These are phyloP conservation scores for Platycheirus rosarum DNA, from an alignment of 2,888 invertebrate genomes.

Conservation along the genomic window DNA sequence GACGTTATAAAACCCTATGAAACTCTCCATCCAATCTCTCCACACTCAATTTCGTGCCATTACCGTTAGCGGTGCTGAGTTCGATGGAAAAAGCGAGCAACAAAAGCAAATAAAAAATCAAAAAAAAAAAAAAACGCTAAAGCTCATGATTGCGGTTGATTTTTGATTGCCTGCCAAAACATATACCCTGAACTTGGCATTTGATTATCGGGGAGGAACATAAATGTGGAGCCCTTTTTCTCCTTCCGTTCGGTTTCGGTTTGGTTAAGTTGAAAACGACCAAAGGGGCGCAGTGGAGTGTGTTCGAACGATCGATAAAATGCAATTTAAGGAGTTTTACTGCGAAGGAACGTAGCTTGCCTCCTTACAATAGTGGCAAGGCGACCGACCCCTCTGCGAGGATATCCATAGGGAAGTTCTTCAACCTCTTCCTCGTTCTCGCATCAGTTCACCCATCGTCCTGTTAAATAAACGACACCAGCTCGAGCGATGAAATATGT, in stretches of 20 bases:
- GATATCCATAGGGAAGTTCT: slow-evolving; percentile 26
- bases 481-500: slow-evolving; percentile 63
- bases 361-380: slow-evolving; percentile 12
- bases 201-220: slow-evolving; percentile 53
- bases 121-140: slow-evolving; percentile 16
- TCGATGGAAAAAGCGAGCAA: slow-evolving; percentile 21
- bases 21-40: slow-evolving; percentile 24
- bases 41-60: slow-evolving; percentile 33
- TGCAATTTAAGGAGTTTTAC: slow-evolving; percentile 70
- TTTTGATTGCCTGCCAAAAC: slow-evolving; percentile 69
- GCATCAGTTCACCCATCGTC: background rate
- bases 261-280: background rate
- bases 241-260: background rate
- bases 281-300: too few species aligned
- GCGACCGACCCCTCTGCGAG: too few species aligned
- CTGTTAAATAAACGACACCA: slow-evolving; percentile 24
- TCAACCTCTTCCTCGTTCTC: background rate
- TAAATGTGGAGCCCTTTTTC: slow-evolving; percentile 24
- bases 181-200: slow-evolving; percentile 64
- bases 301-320: slow-evolving; percentile 56
- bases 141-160: slow-evolving; percentile 69
- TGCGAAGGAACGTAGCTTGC: slow-evolving; percentile 27
- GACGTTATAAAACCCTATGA: slow-evolving; percentile 19
- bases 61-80: background rate
- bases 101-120: slow-evolving; percentile 18